Percentiles rank a stretch among this genome's conserved stretches.
Evolutionary conservation across 2,888 invertebrate species (phyloP).

Genomic region (Synanthedon formicaeformis): DNA sequence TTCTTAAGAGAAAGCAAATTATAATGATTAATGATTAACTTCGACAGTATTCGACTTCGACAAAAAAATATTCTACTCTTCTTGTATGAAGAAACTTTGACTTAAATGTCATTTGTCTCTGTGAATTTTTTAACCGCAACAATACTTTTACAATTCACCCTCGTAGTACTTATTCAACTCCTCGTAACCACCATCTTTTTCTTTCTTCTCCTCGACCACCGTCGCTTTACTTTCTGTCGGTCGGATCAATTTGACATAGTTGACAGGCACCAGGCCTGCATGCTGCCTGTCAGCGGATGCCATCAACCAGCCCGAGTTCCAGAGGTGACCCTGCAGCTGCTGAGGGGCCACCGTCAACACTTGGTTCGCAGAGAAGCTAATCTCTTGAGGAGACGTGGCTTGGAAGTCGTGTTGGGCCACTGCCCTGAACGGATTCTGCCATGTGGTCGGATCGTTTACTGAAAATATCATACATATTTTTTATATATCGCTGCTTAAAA

Average conservation of each 20-base stretch:
- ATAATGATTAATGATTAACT: too few species aligned
- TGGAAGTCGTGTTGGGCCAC: constrained; percentile 81
- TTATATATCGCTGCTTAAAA: too few species aligned
- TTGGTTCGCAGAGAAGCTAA: constrained; percentile 83
- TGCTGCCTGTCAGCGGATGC: constrained; percentile 69
- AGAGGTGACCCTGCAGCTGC: constrained; percentile 79
- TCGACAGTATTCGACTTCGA: too few species aligned
- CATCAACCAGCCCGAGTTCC: constrained; percentile 78
- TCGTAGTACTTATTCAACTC: constrained; percentile 24
- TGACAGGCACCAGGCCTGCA: constrained; percentile 75
- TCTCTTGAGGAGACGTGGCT: constrained; percentile 78
- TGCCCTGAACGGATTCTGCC: constrained; percentile 76
- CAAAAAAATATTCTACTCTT: too few species aligned
- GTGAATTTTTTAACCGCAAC: too few species aligned
- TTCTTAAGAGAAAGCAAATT: too few species aligned
- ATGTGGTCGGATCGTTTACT: constrained; percentile 77
- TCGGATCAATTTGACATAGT: constrained; percentile 63
- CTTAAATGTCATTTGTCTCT: too few species aligned
- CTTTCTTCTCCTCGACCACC: constrained; percentile 5
- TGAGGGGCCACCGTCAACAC: constrained; percentile 85
- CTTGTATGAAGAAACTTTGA: too few species aligned
- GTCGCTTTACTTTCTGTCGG: constrained; percentile 11
- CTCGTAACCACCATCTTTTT: background rate
- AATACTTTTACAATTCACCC: constrained; percentile 18
- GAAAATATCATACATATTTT: constrained; percentile 10